These are phyloP conservation scores for Cossypha niveicapilla DNA, from an alignment of 2,797 vertebrate species.

Conservation along the genomic window DNA sequence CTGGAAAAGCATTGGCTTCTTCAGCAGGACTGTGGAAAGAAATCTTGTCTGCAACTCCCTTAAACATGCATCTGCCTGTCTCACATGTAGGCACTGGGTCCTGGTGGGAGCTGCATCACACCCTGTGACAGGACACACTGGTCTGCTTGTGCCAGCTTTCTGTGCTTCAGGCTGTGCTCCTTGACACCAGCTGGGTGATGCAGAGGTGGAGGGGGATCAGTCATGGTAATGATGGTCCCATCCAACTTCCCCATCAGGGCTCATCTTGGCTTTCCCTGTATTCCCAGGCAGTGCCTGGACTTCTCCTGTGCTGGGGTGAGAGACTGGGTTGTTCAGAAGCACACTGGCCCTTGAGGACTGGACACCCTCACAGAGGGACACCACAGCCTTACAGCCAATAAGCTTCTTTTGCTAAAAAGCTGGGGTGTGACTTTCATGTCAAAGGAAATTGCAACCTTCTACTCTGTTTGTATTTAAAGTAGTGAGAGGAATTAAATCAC, in stretches of 20 bases:
- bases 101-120: accelerated
- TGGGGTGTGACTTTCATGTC: background rate
- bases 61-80: accelerated
- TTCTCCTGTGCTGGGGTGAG: background rate
- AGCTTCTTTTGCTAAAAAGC: background rate
- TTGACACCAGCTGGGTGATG: background rate
- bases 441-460: background rate
- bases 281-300: background rate
- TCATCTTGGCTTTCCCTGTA: background rate
- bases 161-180: background rate
- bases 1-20: background rate
- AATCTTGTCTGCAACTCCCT: background rate
- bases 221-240: background rate
- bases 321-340: background rate
- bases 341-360: background rate
- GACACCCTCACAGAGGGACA: background rate
- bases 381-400: background rate
- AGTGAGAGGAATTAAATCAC: background rate
- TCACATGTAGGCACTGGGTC: background rate
- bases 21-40: background rate
- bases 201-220: background rate
- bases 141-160: background rate
- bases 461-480: background rate
- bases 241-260: background rate
- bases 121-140: background rate